These are phyloP conservation scores for Sebastes dallii DNA, from an alignment of 2,797 vertebrate species.

Conservation along the genomic window DNA sequence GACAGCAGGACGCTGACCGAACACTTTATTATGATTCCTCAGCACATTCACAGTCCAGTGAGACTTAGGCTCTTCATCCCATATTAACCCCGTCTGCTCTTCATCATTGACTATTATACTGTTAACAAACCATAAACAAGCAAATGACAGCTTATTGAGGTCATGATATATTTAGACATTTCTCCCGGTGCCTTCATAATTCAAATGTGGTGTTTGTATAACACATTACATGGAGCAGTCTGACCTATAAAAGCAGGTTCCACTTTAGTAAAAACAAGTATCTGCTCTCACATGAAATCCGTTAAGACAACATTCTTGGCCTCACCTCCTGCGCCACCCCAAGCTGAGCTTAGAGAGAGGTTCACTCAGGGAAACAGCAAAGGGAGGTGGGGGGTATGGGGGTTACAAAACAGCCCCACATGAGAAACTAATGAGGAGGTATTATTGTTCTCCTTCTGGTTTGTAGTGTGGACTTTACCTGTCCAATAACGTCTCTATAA, in stretches of 20 bases:
- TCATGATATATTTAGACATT: not conserved
- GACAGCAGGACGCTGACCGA: constrained; percentile 52
- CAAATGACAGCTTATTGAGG: not conserved
- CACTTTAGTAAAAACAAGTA: constrained; percentile 7
- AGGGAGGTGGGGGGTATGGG: not conserved
- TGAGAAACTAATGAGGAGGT: constrained; percentile 50
- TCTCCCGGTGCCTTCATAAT: not conserved
- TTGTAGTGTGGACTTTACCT: constrained; percentile 42
- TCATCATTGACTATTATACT: not conserved
- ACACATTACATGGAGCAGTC: not conserved
- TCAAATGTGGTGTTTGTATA: not conserved
- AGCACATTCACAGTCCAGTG: constrained; percentile 47
- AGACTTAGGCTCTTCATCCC: constrained; percentile 56
- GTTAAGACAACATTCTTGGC: constrained; percentile 26
- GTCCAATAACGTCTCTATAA: constrained; percentile 35
- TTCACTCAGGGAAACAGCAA: constrained; percentile 40
- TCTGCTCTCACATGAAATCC: constrained; percentile 20
- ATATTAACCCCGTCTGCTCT: constrained; percentile 42
- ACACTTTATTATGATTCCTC: constrained; percentile 63
- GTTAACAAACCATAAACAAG: not conserved
- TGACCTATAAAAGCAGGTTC: not conserved
- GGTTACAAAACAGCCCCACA: constrained; percentile 46
- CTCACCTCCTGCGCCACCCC: constrained; percentile 20
- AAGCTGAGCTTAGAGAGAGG: constrained; percentile 42
- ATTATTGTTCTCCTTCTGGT: constrained; percentile 34